Percentiles rank a stretch among this genome's conserved stretches.
Evolutionary conservation across 2,888 invertebrate genomes (phyloP).

Genomic region (Alloplasta piceator): DNA sequence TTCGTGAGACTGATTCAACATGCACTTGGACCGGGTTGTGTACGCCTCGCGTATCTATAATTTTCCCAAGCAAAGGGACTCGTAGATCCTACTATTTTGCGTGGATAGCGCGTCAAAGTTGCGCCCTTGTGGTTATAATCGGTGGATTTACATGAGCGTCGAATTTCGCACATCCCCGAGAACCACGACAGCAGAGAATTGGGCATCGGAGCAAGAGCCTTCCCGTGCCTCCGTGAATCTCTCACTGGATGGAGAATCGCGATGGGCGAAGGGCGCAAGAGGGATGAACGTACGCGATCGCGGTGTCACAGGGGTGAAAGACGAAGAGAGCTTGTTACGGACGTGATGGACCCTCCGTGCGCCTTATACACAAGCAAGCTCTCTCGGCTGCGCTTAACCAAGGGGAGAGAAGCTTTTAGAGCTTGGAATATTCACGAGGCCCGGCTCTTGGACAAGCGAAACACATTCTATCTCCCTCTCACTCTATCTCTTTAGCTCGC

Average conservation of each 20-base stretch:
- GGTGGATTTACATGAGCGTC: conserved; percentile 17
- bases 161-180: conserved; percentile 62
- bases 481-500: conserved; percentile 4
- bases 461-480: conserved; percentile 74
- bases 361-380: conserved; percentile 70
- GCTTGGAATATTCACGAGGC: conserved; percentile 83
- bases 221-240: conserved; percentile 71
- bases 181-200: conserved; percentile 67
- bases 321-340: conserved; percentile 80
- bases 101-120: no score
- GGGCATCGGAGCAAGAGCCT: conserved; percentile 57
- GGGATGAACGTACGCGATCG: conserved; percentile 46
- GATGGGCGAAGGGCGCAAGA: conserved; percentile 33
- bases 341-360: conserved; percentile 82
- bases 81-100: no score
- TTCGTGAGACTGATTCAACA: no score
- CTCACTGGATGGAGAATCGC: conserved; percentile 68
- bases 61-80: no score
- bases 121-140: no score
- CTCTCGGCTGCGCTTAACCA: conserved; percentile 56
- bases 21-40: no score
- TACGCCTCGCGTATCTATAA: no score
- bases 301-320: conserved; percentile 43
- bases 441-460: conserved; percentile 78
- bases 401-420: conserved; percentile 82